phyloP scores from a whole-genome alignment of 1,140 invertebrate species.

The Megathymus violae region DNA sequence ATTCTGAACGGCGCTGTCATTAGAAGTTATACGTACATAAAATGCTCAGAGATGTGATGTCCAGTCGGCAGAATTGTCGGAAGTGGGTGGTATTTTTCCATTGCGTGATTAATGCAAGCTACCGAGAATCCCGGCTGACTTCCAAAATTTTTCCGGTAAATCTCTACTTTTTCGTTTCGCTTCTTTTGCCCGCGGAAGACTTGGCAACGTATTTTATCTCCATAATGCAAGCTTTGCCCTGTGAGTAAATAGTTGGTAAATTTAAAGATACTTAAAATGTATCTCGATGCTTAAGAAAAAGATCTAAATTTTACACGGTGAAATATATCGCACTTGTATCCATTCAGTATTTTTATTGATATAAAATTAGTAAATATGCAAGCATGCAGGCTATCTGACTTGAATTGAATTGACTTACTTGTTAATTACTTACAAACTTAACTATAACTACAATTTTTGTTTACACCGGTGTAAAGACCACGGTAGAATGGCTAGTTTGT shows the following conservation, averaged over 20 bases:
- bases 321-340: not conserved
- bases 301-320: not conserved
- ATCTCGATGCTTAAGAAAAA: slow-evolving; percentile 5
- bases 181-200: slow-evolving; percentile 75
- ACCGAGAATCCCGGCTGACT: slow-evolving; percentile 76
- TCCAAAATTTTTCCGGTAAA: slow-evolving; percentile 81
- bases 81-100: slow-evolving; percentile 68
- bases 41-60: slow-evolving; percentile 44
- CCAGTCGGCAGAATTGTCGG: slow-evolving; percentile 50
- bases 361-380: too few species aligned
- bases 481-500: too few species aligned
- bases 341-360: too few species aligned
- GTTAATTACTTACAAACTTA: too few species aligned
- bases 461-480: too few species aligned
- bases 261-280: slow-evolving; percentile 44
- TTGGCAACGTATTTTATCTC: slow-evolving; percentile 81
- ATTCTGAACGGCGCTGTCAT: slow-evolving; percentile 19
- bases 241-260: slow-evolving; percentile 62
- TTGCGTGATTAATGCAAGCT: slow-evolving; percentile 73
- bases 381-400: too few species aligned
- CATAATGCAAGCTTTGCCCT: slow-evolving; percentile 71
- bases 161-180: slow-evolving; percentile 71
- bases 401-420: too few species aligned
- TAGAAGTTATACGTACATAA: slow-evolving; percentile 28
- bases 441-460: too few species aligned